Evolutionary conservation across 2,888 invertebrate species (phyloP), one percentile per base, ranked within the genome.

Genomic region (Oscheius sp.): DNA sequence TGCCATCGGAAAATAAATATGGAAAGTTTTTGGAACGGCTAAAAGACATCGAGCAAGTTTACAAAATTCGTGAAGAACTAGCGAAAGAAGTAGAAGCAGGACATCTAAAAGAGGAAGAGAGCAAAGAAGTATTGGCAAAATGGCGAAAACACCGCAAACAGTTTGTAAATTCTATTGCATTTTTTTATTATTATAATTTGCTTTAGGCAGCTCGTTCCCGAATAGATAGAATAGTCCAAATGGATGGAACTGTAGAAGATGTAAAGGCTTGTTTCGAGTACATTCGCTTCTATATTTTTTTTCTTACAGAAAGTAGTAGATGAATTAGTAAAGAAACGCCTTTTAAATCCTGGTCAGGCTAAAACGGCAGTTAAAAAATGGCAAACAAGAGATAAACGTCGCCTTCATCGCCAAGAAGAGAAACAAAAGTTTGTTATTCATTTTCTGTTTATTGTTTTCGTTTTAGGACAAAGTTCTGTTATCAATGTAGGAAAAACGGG

Each of bases 401-500:
- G 85, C 63, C 49, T 83, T 21, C 73, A 70, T 3, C 52, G 85
- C 46, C 77, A 79, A 70, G 72, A 76, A 23, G 75, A 82, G 25
- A 80, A 81, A 64, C 61, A 74, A 68, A 74, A 64, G 80, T 81
- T 29, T 56, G 76, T 75, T 66, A 68, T 27, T 49, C 29, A 43
- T 43, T 7, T 18, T 66, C 46, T 3, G 7, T 9, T 23, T 35
- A 12, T 7, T n/a, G 27, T 12, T 23, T 2, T 7, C 35, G 9
- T 13, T 16, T 69, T 21, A 56, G 58, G 23, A 58, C 41, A 45
- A 68, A 23, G 16, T 41, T 79, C 9, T 94, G 94, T 87, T 94
- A 93, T 87, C 93, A 94, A 82, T 94, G 94, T 88, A 90, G 93
- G 13, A 92, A 93, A 89, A 91, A 93, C 7, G 95, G 95, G 0